A percentile compares a stretch with the other conserved stretches of the same genome.
phyloP scores from a whole-genome alignment of 2,888 invertebrate species.

The Auanema freiburgensis region DNA sequence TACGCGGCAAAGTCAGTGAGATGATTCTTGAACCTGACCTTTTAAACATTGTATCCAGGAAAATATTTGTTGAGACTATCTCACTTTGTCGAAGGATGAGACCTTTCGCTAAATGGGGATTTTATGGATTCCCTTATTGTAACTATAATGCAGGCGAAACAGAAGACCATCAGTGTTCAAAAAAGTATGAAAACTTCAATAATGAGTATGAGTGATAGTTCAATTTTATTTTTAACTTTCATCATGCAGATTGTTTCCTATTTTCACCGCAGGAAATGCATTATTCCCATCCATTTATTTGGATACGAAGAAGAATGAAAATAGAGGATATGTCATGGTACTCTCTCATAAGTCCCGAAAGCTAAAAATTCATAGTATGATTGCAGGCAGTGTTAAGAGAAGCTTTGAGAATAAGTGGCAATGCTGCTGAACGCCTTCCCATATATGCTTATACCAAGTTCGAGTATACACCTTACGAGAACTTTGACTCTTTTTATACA shows the following conservation, averaged over 20 bases:
- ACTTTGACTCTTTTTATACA: conserved; percentile 29
- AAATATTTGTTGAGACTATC: conserved; percentile 32
- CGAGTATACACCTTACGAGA: conserved; percentile 50
- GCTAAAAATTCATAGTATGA: too few relatives aligned
- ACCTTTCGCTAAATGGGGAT: conserved; percentile 46
- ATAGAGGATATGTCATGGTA: conserved; percentile 3
- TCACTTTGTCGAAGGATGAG: conserved; percentile 31
- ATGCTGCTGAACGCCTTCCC: neutral
- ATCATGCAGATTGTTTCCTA: conserved; percentile 13
- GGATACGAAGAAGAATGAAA: neutral
- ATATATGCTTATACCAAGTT: conserved; percentile 40
- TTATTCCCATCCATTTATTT: conserved; percentile 20
- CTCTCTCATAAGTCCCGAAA: too few relatives aligned
- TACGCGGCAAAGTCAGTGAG: conserved; percentile 21
- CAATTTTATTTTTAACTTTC: too few relatives aligned
- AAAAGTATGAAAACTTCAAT: conserved; percentile 12
- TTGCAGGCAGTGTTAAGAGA: conserved; percentile 1
- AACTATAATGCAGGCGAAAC: conserved; percentile 30
- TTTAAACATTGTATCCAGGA: conserved; percentile 15
- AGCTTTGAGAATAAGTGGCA: neutral
- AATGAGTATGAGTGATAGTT: conserved; percentile 8
- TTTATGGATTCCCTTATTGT: conserved; percentile 45
- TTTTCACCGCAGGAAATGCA: conserved; percentile 12
- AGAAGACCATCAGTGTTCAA: conserved; percentile 15
- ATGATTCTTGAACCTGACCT: neutral